phyloP scores from a whole-genome alignment of 2,797 vertebrate species.

The Nothura maculosa region DNA sequence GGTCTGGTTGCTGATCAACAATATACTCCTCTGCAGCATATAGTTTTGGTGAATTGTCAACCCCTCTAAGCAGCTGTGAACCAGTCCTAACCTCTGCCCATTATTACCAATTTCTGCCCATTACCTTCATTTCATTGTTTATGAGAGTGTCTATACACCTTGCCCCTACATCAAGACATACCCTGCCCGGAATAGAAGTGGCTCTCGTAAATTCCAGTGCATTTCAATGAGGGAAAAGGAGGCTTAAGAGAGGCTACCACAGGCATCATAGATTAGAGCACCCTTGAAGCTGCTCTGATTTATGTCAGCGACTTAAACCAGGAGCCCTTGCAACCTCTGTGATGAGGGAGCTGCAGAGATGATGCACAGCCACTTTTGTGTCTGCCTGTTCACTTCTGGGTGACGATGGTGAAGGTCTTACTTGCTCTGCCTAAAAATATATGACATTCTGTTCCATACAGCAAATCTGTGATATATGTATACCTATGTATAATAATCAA shows the following conservation, averaged over 20 bases:
- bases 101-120: not conserved
- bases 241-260: not conserved
- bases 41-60: not conserved
- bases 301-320: constrained; percentile 20
- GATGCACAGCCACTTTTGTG: not conserved
- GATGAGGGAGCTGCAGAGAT: constrained; percentile 10
- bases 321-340: not conserved
- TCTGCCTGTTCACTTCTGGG: constrained; percentile 15
- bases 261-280: not conserved
- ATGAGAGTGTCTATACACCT: not conserved
- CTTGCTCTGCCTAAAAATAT: not conserved
- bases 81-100: not conserved
- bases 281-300: not conserved
- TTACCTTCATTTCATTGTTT: not conserved
- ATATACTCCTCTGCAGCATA: not conserved
- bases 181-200: not conserved
- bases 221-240: not conserved
- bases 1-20: not conserved
- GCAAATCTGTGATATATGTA: constrained; percentile 24
- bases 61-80: not conserved
- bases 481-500: constrained; percentile 32
- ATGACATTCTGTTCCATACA: constrained; percentile 24
- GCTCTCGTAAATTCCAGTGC: not conserved
- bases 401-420: constrained; percentile 33
- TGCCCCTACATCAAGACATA: not conserved